A percentile compares a stretch with the other conserved stretches of the same genome.
Evolutionary conservation across 2,888 invertebrate genomes (phyloP).

Genomic region (Drosophila birchii): DNA sequence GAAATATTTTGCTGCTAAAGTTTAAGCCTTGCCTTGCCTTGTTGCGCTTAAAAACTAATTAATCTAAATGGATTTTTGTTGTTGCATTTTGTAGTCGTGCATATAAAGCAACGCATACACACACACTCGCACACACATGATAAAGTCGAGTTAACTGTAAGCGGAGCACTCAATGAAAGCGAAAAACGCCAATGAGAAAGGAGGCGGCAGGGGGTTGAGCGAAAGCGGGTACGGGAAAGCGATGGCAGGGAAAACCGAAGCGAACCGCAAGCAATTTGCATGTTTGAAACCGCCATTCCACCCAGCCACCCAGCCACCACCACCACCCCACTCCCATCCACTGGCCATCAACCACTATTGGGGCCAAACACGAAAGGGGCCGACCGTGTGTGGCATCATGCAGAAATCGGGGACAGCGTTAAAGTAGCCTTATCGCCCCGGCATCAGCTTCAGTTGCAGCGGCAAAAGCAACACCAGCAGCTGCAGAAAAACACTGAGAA

Average conservation of each 20-base stretch:
- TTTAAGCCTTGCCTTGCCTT: conserved; percentile 35
- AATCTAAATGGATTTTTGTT: conserved; percentile 78
- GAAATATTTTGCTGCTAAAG: conserved; percentile 1
- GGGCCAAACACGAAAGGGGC: conserved; percentile 75
- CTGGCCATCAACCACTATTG: conserved; percentile 50
- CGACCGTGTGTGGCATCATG: conserved; percentile 70
- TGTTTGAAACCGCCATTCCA: conserved; percentile 75
- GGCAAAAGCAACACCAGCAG: conserved; percentile 10
- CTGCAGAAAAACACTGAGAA: neutral
- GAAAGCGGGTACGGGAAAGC: neutral
- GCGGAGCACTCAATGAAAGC: conserved; percentile 75
- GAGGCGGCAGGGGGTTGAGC: neutral
- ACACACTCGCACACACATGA: conserved; percentile 7
- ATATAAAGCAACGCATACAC: conserved; percentile 51
- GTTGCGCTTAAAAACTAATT: conserved; percentile 77
- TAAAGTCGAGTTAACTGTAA: conserved; percentile 70
- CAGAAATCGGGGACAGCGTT: conserved; percentile 75
- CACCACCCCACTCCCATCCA: neutral
- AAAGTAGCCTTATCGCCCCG: conserved; percentile 74
- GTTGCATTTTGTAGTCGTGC: conserved; percentile 54
- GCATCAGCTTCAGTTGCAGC: conserved; percentile 47
- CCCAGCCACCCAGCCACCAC: conserved; percentile 31
- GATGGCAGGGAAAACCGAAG: conserved; percentile 61
- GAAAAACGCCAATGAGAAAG: conserved; percentile 52
- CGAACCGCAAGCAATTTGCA: conserved; percentile 79